Evolutionary conservation across 2,888 invertebrate species (phyloP).

Genomic region (Pyrgus malvae): DNA sequence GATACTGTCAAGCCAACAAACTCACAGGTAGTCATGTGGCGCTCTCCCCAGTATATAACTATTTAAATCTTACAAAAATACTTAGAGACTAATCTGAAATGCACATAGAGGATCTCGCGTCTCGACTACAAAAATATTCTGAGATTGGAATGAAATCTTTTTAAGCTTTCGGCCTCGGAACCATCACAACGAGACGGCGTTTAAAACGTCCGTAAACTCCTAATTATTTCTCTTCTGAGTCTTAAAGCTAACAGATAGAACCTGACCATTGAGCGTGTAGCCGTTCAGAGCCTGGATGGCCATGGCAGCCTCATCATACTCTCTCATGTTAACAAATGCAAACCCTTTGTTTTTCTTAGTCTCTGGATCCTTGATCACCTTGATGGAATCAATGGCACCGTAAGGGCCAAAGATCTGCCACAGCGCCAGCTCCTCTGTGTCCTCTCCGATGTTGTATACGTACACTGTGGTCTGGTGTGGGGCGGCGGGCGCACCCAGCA

Average conservation of each 20-base stretch:
- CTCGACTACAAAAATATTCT: slow-evolving; percentile 81
- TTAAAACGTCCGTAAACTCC: slow-evolving; percentile 65
- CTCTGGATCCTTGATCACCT: slow-evolving; percentile 79
- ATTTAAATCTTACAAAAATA: slow-evolving; percentile 81
- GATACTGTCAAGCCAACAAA: slow-evolving; percentile 78
- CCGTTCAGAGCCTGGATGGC: slow-evolving; percentile 80
- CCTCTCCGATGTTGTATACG: slow-evolving; percentile 79
- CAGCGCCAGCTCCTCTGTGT: slow-evolving; percentile 75
- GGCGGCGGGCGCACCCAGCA: slow-evolving; percentile 62
- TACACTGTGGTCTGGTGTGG: slow-evolving; percentile 78
- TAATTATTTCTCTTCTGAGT: slow-evolving; percentile 79
- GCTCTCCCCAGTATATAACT: slow-evolving; percentile 77
- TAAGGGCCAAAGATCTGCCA: slow-evolving; percentile 80
- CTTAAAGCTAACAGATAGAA: slow-evolving; percentile 81
- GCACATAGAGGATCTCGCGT: slow-evolving; percentile 78
- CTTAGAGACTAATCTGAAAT: slow-evolving; percentile 80
- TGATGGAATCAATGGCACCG: slow-evolving; percentile 79
- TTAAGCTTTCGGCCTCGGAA: slow-evolving; percentile 72
- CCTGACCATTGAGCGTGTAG: slow-evolving; percentile 80
- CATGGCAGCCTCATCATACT: slow-evolving; percentile 79
- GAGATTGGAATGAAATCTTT: slow-evolving; percentile 80
- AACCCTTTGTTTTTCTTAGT: slow-evolving; percentile 81
- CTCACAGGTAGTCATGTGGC: slow-evolving; percentile 78
- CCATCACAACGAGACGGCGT: slow-evolving; percentile 69
- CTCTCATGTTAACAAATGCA: slow-evolving; percentile 79